Conservation (phyloP, 2,888 invertebrate genomes). For the Punctoribates punctum region DNA sequence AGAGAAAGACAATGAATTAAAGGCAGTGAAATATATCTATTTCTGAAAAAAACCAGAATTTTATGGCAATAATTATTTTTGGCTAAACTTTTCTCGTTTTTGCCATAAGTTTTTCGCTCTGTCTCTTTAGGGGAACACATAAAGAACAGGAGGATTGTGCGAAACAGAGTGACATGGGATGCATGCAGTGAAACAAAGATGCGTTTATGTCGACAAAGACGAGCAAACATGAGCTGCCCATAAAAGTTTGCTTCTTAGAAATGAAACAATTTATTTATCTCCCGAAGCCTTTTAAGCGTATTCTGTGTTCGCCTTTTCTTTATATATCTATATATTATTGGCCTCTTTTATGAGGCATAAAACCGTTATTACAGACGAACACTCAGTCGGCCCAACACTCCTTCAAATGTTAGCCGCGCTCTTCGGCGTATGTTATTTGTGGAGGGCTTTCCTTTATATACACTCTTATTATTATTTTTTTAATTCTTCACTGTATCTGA, state of each 20-base stretch:
- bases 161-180: conserved; percentile 23
- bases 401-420: conserved; percentile 15
- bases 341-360: conserved; percentile 37
- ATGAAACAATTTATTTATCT: conserved; percentile 23
- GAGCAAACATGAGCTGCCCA: background rate
- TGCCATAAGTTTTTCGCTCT: background rate
- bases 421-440: conserved; percentile 2
- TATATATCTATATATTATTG: conserved; percentile 15
- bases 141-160: background rate
- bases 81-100: no score
- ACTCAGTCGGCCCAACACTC: background rate
- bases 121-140: background rate
- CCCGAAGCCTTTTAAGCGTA: conserved; percentile 23
- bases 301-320: conserved; percentile 9
- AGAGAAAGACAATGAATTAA: conserved; percentile 28
- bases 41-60: background rate
- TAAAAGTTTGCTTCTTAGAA: conserved; percentile 35
- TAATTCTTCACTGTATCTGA: background rate
- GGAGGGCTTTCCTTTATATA: background rate
- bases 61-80: conserved; percentile 34
- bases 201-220: conserved; percentile 23
- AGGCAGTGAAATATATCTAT: background rate
- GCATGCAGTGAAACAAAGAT: conserved; percentile 26
- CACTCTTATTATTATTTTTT: conserved; percentile 21
- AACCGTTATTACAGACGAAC: conserved; percentile 29